phyloP scores from a whole-genome alignment of 2,113 vertebrate species.

The Chitala chitala region DNA sequence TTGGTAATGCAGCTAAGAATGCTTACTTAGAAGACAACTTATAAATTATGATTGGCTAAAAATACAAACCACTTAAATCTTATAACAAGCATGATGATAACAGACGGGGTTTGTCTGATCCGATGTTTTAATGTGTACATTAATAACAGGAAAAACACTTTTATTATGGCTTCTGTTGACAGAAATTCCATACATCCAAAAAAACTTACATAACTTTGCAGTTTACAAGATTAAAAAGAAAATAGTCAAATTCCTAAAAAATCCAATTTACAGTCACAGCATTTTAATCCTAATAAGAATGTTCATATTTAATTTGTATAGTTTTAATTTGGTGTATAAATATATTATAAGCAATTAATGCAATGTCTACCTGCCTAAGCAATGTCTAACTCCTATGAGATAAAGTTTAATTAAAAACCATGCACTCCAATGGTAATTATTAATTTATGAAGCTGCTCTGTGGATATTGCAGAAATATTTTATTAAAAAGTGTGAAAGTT shows the following conservation, averaged over 20 bases:
- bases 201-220: conserved; percentile 5
- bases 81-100: too few species aligned
- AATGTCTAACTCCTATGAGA: conserved; percentile 22
- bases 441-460: conserved; percentile 24
- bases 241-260: conserved; percentile 14
- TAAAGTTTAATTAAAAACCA: conserved; percentile 31
- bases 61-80: too few species aligned
- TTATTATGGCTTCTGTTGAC: too few species aligned
- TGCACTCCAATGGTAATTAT: conserved; percentile 29
- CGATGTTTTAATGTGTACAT: too few species aligned
- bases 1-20: not conserved
- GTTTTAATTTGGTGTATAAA: conserved; percentile 28
- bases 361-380: conserved; percentile 26
- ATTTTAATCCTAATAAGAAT: conserved; percentile 10
- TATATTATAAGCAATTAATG: conserved; percentile 32
- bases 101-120: too few species aligned
- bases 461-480: conserved; percentile 28
- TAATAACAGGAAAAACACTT: too few species aligned
- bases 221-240: conserved; percentile 18
- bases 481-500: conserved; percentile 28
- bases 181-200: too few species aligned
- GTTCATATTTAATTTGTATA: conserved; percentile 19
- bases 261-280: not conserved
- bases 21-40: not conserved
- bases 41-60: too few species aligned